Evolutionary conservation across 1,140 invertebrate species (phyloP), one percentile per base, ranked within the genome.

Genomic region (Euwallacea fornicatus): DNA sequence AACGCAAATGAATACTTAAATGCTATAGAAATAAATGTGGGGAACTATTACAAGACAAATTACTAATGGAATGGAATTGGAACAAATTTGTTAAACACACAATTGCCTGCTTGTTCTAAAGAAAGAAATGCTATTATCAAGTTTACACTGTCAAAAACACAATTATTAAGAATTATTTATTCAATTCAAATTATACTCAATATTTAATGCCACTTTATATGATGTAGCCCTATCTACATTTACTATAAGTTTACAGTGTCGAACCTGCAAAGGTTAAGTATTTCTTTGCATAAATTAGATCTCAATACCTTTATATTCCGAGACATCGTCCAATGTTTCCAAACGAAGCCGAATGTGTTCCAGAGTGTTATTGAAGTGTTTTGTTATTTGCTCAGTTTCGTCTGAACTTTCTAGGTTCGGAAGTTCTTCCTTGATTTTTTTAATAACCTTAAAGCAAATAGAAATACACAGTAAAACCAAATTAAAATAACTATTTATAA

Each of bases 331-430:
- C 6, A 86, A 84, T 71, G 84, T 87, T 74, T 90, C 89, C 80
- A 89, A 85, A 71, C 89, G 83, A 75, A 85, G 86, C 75, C 84
- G 85, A 61, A 95, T 83, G 80, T 95, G 93, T 68, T 92, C 90
- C 69, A 96, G 80, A 0, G 93, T 95, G 79, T 95, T 95, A 73
- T 90, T 90, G 81, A 97, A 96, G 83, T 98, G 95, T 79, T 95
- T 95, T 64, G 93, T 93, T 72, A 98, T 97, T 83, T 98, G 95
- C 78, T 98, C 96, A 2, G 94, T 94, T 82, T 98, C 97, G 78
- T 98, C 95, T 66, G 91, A 95, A 8, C 91, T 89, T 80, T 98
- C 97, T 44, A 98, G 84, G 81, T 94, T 96, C 0, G 94, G 93
- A 16, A 98, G 82, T 78, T 97, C 94, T 76, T 97, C 94, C 73